Evolutionary conservation across 2,113 vertebrate species (phyloP).

Genomic region (Aegypius monachus): DNA sequence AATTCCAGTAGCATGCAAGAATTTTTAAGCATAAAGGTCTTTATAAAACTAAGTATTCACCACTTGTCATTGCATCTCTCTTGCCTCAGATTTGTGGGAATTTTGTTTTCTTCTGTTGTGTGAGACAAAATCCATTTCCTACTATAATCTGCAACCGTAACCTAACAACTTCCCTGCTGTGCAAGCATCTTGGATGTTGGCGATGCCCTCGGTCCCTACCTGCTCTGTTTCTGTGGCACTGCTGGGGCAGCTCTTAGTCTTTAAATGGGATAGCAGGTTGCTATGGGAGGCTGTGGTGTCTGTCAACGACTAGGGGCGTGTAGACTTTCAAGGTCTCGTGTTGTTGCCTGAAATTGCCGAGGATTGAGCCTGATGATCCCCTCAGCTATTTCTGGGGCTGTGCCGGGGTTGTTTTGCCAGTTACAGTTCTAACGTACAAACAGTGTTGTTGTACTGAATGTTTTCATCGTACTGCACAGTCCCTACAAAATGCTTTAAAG

Average conservation of each 20-base stretch:
- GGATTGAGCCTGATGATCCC: background rate
- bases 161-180: fast-evolving
- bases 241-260: background rate
- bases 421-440: background rate
- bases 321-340: fast-evolving
- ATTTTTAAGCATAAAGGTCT: background rate
- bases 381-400: background rate
- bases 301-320: fast-evolving
- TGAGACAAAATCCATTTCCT: background rate
- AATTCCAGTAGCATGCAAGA: background rate
- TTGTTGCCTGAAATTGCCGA: background rate
- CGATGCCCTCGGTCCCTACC: background rate
- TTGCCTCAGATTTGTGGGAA: background rate
- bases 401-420: background rate
- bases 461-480: fast-evolving
- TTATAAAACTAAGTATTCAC: background rate
- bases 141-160: fast-evolving
- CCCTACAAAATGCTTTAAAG: background rate
- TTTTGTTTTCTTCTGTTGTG: background rate
- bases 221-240: background rate
- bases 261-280: fast-evolving
- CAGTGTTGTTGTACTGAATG: fast-evolving
- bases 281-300: background rate
- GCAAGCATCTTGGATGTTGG: fast-evolving
- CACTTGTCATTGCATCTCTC: background rate